These are phyloP conservation scores for Lasius platythorax DNA, from an alignment of 2,888 invertebrate species.

Conservation along the genomic window DNA sequence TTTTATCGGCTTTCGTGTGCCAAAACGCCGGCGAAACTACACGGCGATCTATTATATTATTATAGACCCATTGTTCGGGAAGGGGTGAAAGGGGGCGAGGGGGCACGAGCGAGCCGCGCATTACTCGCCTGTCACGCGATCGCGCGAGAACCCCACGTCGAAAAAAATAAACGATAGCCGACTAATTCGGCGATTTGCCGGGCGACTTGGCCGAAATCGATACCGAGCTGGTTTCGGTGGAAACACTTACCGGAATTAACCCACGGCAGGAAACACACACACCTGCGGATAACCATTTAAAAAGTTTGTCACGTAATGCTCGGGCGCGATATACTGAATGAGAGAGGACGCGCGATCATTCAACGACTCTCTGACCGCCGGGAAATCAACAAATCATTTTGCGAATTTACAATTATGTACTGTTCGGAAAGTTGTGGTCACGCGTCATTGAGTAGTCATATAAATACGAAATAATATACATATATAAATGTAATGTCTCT, in stretches of 20 bases:
- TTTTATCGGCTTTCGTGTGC: slow-evolving; percentile 55
- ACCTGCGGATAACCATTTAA: slow-evolving; percentile 61
- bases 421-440: background rate
- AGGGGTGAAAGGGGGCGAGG: slow-evolving; percentile 4
- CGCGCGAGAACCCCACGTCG: slow-evolving; percentile 44
- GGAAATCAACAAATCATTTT: background rate
- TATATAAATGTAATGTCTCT: background rate
- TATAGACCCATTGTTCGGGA: slow-evolving; percentile 78
- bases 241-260: slow-evolving; percentile 72
- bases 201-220: slow-evolving; percentile 73
- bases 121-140: slow-evolving; percentile 51
- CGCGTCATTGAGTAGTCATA: background rate
- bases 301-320: slow-evolving; percentile 42
- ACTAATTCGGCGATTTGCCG: slow-evolving; percentile 77
- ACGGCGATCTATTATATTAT: slow-evolving; percentile 81
- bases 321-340: background rate
- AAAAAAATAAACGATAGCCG: slow-evolving; percentile 67
- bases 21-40: slow-evolving; percentile 69
- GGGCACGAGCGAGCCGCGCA: slow-evolving; percentile 24
- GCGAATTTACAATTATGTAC: background rate
- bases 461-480: background rate
- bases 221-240: slow-evolving; percentile 65
- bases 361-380: background rate
- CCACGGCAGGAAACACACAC: slow-evolving; percentile 45
- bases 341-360: background rate